phyloP scores from a whole-genome alignment of 2,113 vertebrate species.

The Syngnathoides biaculeatus region DNA sequence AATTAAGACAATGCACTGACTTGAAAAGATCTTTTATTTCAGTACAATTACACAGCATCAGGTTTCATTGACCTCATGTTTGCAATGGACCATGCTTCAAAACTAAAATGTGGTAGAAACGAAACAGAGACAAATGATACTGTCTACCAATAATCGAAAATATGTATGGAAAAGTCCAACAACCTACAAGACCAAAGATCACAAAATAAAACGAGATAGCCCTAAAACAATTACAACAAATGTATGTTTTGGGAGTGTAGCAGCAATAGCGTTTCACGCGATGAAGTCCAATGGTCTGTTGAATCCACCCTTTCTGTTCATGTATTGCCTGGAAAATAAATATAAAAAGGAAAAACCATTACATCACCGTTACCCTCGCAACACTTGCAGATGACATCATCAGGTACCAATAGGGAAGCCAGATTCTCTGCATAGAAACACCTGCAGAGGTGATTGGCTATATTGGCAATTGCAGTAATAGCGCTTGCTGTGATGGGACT shows the following conservation, averaged over 20 bases:
- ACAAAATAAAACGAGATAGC: conserved; percentile 11
- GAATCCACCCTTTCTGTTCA: conserved; percentile 98
- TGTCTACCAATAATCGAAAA: conserved; percentile 8
- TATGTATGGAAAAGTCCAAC: conserved; percentile 7
- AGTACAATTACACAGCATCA: neutral
- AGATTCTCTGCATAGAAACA: conserved; percentile 65
- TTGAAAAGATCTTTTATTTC: neutral
- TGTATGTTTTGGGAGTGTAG: neutral
- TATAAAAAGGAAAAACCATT: conserved; percentile 68
- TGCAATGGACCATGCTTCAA: neutral
- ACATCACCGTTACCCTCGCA: conserved; percentile 73
- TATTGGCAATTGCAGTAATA: conserved; percentile 28
- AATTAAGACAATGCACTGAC: neutral
- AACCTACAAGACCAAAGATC: conserved; percentile 14
- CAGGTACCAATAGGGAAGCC: conserved; percentile 68
- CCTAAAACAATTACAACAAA: conserved; percentile 5
- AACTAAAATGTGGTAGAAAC: conserved; percentile 8
- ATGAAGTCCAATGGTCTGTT: conserved; percentile 98
- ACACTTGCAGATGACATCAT: conserved; percentile 76
- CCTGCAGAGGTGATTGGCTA: conserved; percentile 73
- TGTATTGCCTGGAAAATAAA: conserved; percentile 85
- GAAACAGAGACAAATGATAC: conserved; percentile 27
- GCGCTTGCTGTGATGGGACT: conserved; percentile 13
- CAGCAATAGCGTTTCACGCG: conserved; percentile 70
- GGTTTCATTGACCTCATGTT: neutral